A percentile compares a stretch with the other conserved stretches of the same genome.
Evolutionary conservation across 2,113 vertebrate genomes (phyloP).

Genomic region (Lynx canadensis): DNA sequence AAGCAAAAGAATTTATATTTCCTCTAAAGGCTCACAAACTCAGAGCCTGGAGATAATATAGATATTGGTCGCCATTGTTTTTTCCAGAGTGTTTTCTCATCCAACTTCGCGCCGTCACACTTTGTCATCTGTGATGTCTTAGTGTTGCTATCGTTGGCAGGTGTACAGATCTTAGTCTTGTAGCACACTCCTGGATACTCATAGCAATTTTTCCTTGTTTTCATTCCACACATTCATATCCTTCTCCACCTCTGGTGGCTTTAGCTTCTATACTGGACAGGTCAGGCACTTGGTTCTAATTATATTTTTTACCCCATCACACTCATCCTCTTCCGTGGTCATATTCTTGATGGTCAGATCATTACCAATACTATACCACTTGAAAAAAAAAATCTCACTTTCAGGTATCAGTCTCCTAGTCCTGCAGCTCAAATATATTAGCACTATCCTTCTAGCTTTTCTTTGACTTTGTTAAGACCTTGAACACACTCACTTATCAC

Average conservation of each 20-base stretch:
- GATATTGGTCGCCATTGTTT: neutral
- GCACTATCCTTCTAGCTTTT: neutral
- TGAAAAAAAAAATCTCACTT: neutral
- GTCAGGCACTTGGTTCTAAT: neutral
- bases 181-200: neutral
- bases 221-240: neutral
- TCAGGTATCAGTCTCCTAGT: neutral
- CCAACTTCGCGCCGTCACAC: neutral
- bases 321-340: neutral
- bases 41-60: neutral
- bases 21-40: neutral
- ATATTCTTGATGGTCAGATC: neutral
- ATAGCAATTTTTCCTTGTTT: neutral
- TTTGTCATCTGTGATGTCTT: neutral
- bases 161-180: neutral
- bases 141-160: neutral
- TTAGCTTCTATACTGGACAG: neutral
- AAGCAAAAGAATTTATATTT: neutral
- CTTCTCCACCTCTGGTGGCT: neutral
- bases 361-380: neutral
- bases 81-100: neutral
- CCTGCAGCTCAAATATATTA: neutral
- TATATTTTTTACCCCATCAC: neutral
- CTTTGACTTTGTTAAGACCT: neutral
- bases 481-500: neutral